phyloP scores from a whole-genome alignment of 2,113 vertebrate species.

The Peromyscus maniculatus region DNA sequence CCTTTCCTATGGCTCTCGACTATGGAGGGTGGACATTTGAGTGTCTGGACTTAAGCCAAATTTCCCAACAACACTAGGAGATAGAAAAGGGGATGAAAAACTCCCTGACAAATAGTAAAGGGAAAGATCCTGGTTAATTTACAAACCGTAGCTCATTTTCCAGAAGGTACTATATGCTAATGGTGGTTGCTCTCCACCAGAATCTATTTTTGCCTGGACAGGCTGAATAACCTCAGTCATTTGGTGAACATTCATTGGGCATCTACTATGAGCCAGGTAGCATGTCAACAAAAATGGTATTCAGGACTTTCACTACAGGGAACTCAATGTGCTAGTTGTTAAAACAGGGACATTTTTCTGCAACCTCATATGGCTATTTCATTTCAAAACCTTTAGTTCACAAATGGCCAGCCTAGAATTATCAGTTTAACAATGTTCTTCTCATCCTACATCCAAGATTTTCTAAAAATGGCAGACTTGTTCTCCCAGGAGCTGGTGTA shows the following conservation, averaged over 20 bases:
- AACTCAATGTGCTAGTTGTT: background rate
- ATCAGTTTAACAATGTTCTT: background rate
- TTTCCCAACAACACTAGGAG: background rate
- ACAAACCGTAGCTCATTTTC: background rate
- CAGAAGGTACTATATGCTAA: background rate
- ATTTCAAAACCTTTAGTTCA: slow-evolving; percentile 33
- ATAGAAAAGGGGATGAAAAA: background rate
- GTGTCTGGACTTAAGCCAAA: slow-evolving; percentile 41
- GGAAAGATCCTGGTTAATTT: background rate
- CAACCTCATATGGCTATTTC: background rate
- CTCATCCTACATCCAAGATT: slow-evolving; percentile 1
- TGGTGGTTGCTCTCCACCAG: background rate
- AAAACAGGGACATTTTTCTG: background rate
- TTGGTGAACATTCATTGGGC: background rate
- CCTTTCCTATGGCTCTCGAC: background rate
- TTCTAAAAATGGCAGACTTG: slow-evolving; percentile 48
- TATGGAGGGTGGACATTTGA: background rate
- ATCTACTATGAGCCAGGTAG: background rate
- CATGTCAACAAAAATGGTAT: background rate
- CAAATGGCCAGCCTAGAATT: slow-evolving; percentile 26
- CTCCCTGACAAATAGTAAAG: background rate
- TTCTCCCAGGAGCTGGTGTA: slow-evolving; percentile 35
- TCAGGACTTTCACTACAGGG: background rate
- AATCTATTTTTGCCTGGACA: background rate
- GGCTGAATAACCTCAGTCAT: background rate